phyloP scores from a whole-genome alignment of 37 sponge, comb jelly and placozoan genomes.

The Spongilla lacustris region DNA sequence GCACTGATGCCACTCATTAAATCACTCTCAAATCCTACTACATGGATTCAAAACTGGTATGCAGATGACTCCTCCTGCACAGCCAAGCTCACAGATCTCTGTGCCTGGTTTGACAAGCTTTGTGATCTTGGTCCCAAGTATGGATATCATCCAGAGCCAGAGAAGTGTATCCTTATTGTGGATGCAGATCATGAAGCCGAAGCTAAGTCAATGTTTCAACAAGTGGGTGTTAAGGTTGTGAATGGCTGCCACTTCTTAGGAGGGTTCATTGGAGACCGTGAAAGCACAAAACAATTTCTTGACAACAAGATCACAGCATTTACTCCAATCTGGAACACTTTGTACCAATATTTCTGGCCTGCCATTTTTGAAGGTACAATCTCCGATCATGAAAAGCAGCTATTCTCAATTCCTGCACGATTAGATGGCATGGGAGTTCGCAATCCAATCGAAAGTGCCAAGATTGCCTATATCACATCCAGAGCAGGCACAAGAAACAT shows the following conservation, averaged over 20 bases:
- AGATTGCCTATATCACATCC: neutral
- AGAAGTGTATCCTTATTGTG: slow-evolving; percentile 17
- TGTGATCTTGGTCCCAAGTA: slow-evolving; percentile 29
- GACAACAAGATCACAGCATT: slow-evolving; percentile 1
- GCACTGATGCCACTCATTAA: slow-evolving; percentile 14
- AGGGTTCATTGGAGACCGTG: slow-evolving; percentile 15
- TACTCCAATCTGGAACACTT: neutral
- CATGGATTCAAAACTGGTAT: slow-evolving; percentile 30
- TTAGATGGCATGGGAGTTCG: neutral
- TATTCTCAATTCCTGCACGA: slow-evolving; percentile 9
- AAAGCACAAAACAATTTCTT: neutral
- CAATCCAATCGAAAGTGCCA: slow-evolving; percentile 5
- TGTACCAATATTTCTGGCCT: neutral
- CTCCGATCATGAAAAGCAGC: slow-evolving; percentile 13
- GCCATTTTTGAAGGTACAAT: neutral
- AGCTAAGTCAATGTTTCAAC: too few species aligned
- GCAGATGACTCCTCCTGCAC: slow-evolving; percentile 45
- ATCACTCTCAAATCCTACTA: neutral
- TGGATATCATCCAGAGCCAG: slow-evolving; percentile 47
- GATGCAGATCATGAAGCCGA: slow-evolving; percentile 5
- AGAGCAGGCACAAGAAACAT: slow-evolving; percentile 1
- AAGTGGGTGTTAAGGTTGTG: too few species aligned
- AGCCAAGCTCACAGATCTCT: too few species aligned
- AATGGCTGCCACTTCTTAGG: too few species aligned
- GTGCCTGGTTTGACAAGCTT: slow-evolving; percentile 23